Base-by-base conservation (phyloP, 1,140 invertebrate genomes). In the Drusus annulatus region DNA sequence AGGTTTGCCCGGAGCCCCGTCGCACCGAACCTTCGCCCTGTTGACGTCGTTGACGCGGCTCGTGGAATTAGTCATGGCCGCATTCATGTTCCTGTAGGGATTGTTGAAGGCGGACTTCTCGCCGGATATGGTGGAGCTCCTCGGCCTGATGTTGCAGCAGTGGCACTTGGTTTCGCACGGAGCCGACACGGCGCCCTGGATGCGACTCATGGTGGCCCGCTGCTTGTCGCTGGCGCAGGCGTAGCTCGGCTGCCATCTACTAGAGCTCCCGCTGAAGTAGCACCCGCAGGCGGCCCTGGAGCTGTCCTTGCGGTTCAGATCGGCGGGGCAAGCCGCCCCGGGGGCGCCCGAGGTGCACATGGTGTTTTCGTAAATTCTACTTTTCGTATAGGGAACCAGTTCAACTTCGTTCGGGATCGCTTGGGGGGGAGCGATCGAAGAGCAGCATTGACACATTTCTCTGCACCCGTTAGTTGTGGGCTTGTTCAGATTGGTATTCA, bases 41-140 rank as follows among this genome's bases (percentile, higher is more conserved):
- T 23, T 76, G 23, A 79, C 79, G 31, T 81, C 80, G 71, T 78
- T 50, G 31, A 81, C 51, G 31, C 80, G 69, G 31, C 73, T 31
- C 45, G 80, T 73, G 17, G 76, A 78, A 62, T 63, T 63, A 0
- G 58, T 74, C 17, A 65, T 28, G 15, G 60, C 45, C 7, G 60
- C 21, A 23, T 65, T 77, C 21, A 65, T 17, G 28, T 36, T 65
- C 21, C 60, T 58, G 76, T 77, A 63, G 0, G 63, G 52, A 15
- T 79, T 65, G 16, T 28, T 25, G 16, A 62, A 78, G 13, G 58
- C 13, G 25, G 56, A 10, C 52, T 54, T 60, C 16, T 63, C 45
- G 21, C 74, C 77, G 16, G 80, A 81, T 23, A 82, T 54, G 15
- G 81, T 83, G 2, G 78, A 79, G 50, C 81, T 82, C 8, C 81